Evolutionary conservation across 2,113 vertebrate species (phyloP).

Genomic region (Coryphaenoides rupestris): DNA sequence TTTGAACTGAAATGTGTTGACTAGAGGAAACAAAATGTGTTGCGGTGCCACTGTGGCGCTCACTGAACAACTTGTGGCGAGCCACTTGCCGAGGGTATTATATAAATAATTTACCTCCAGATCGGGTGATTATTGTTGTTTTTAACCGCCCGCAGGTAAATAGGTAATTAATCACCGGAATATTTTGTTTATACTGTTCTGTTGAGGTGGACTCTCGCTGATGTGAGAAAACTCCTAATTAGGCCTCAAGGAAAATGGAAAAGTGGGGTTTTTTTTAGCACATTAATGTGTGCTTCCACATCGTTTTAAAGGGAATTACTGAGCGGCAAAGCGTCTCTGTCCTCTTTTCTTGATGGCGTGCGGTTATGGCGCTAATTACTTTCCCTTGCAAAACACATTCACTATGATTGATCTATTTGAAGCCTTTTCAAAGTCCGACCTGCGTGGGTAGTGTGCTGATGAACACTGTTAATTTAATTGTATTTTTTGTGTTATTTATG

Average conservation of each 20-base stretch:
- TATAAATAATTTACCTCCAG: slow-evolving; percentile 15
- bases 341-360: slow-evolving; percentile 5
- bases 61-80: no score
- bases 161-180: slow-evolving; percentile 52
- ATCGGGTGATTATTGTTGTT: slow-evolving; percentile 16
- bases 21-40: slow-evolving; percentile 27
- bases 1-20: slow-evolving; percentile 32
- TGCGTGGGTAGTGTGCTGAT: background rate
- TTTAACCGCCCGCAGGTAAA: slow-evolving; percentile 34
- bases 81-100: no score
- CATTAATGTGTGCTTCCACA: slow-evolving; percentile 16
- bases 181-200: slow-evolving; percentile 23
- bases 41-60: background rate
- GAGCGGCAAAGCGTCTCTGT: slow-evolving; percentile 9
- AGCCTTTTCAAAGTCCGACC: slow-evolving; percentile 11
- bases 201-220: slow-evolving; percentile 26
- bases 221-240: slow-evolving; percentile 43
- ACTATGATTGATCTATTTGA: slow-evolving; percentile 18
- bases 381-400: slow-evolving; percentile 22
- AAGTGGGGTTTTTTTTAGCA: slow-evolving; percentile 7
- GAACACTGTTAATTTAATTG: background rate
- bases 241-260: slow-evolving; percentile 40
- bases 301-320: slow-evolving; percentile 22
- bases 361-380: background rate
- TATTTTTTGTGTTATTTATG: background rate